phyloP scores from a whole-genome alignment of 2,888 invertebrate genomes.

The Ochropacha duplaris region DNA sequence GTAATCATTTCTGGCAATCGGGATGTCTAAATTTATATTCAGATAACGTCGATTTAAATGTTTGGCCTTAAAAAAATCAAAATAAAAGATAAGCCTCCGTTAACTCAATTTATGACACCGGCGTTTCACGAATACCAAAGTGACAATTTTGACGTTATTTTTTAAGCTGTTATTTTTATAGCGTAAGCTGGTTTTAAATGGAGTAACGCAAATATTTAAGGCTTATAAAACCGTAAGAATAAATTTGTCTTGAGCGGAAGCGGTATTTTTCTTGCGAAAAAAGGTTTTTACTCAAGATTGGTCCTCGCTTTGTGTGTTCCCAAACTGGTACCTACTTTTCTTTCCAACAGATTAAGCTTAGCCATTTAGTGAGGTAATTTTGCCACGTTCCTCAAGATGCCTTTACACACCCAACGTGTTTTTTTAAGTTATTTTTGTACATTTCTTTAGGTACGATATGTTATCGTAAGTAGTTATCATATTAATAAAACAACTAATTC shows the following conservation, averaged over 20 bases:
- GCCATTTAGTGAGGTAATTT: background rate
- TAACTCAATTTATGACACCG: constrained; percentile 20
- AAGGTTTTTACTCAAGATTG: background rate
- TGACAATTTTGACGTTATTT: background rate
- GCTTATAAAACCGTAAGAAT: background rate
- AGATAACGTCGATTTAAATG: constrained; percentile 66
- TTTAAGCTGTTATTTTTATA: constrained; percentile 1
- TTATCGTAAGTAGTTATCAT: too few species aligned
- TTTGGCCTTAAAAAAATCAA: constrained; percentile 49
- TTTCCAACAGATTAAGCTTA: background rate
- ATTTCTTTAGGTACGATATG: too few species aligned
- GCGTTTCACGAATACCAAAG: constrained; percentile 1
- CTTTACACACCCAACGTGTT: background rate
- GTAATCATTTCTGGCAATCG: constrained; percentile 77
- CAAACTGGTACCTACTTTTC: background rate
- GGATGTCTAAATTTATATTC: constrained; percentile 71
- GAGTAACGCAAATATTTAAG: constrained; percentile 1
- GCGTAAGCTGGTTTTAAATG: background rate
- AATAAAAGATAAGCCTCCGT: constrained; percentile 36
- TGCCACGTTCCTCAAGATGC: background rate
- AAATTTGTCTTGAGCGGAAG: constrained; percentile 1
- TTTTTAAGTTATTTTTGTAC: background rate
- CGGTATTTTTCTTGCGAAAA: background rate
- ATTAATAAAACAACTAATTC: too few species aligned
- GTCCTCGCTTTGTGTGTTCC: background rate